These are phyloP conservation scores for Chlorospingus flavigularis DNA, from an alignment of 2,797 vertebrate genomes.

Conservation along the genomic window DNA sequence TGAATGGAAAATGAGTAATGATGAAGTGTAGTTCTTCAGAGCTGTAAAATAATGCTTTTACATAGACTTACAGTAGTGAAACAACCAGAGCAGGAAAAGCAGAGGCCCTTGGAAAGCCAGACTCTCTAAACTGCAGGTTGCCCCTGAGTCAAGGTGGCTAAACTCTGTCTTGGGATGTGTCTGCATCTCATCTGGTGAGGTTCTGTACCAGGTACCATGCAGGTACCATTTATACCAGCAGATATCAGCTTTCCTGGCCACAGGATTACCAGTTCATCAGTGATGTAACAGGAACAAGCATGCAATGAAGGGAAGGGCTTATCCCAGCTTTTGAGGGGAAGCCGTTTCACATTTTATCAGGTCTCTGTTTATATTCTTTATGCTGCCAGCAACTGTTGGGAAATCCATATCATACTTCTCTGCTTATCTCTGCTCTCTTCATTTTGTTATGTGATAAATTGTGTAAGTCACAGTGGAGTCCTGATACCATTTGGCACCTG, in stretches of 20 bases:
- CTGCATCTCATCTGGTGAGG: background rate
- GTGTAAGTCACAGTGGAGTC: background rate
- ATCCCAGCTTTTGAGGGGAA: background rate
- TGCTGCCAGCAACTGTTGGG: background rate
- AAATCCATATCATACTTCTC: background rate
- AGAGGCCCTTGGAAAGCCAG: background rate
- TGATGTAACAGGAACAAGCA: background rate
- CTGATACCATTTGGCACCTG: background rate
- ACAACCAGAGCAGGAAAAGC: background rate
- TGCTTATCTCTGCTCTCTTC: background rate
- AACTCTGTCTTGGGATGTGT: background rate
- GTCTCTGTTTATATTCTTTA: background rate
- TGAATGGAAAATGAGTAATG: background rate
- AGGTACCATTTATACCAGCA: background rate
- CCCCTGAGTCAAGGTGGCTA: background rate
- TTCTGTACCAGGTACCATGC: background rate
- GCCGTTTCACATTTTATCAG: background rate
- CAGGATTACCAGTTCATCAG: background rate
- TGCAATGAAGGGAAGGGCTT: background rate
- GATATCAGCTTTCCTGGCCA: background rate
- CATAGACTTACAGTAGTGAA: background rate
- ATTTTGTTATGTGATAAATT: background rate
- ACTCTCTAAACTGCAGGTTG: background rate
- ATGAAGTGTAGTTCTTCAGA: background rate
- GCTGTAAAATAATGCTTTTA: background rate